phyloP scores from a whole-genome alignment of 2,113 vertebrate species.

The Oostethus manadensis region DNA sequence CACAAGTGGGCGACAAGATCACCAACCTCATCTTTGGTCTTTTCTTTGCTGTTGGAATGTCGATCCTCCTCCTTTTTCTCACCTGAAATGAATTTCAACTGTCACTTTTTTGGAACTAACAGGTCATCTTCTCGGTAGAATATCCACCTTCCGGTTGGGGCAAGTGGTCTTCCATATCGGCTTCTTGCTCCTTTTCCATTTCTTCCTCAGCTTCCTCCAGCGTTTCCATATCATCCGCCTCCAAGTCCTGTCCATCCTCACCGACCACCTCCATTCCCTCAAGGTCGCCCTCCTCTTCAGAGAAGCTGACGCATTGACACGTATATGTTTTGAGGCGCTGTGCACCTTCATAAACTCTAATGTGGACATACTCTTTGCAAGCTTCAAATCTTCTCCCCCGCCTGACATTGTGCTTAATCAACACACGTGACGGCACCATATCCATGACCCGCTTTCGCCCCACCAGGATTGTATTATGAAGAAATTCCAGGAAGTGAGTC shows the following conservation, averaged over 20 bases:
- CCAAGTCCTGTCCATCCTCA: constrained; percentile 51
- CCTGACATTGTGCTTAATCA: no score
- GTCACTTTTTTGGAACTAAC: neutral
- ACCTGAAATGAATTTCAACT: constrained; percentile 3
- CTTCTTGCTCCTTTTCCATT: neutral
- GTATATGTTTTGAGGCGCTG: neutral
- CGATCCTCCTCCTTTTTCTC: neutral
- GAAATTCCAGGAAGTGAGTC: no score
- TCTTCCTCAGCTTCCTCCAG: constrained; percentile 5
- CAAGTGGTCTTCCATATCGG: neutral
- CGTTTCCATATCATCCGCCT: constrained; percentile 6
- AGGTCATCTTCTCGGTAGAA: neutral
- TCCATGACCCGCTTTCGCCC: no score
- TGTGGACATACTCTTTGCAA: neutral
- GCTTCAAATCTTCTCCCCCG: no score
- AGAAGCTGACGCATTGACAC: constrained; percentile 16
- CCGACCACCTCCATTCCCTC: constrained; percentile 65
- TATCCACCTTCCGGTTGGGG: constrained; percentile 14
- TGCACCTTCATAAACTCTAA: no score
- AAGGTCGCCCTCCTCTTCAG: constrained; percentile 54
- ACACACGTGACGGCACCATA: no score
- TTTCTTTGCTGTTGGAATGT: neutral
- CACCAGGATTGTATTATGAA: no score
- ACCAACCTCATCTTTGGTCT: neutral
- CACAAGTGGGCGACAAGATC: no score